Base-by-base conservation (phyloP, 2,797 vertebrate species). In the Choloepus didactylus region DNA sequence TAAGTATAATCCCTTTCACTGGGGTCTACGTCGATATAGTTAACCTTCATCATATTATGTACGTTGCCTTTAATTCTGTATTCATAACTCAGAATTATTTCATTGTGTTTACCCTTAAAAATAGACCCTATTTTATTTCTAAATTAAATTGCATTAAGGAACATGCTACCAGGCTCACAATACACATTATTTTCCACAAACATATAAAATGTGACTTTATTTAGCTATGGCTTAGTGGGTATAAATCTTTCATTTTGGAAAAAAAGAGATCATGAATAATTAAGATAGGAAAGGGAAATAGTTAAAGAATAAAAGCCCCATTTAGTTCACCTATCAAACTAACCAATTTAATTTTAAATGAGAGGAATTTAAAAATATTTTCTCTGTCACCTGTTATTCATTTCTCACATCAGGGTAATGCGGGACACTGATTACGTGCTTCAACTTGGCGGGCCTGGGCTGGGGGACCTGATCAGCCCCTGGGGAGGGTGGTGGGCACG, bases 101-200 rank as follows among this genome's bases (percentile, higher is more conserved):
- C 41, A 90, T 67, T 92, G 54, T 41, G 76, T 91, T 92, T 94
- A 70, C 54, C 49, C n/a, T 44, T 91, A 64, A 66, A 72, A 94
- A 66, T 41, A 83, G 35, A n/a, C 12, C 29, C 41, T 86, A 81
- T 44, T 94, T 93, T 86, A 94, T 81, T 92, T 96, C n/a, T 88
- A 92, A 72, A 96, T 89, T 64, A 97, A 92, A 94, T 83, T 97
- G 29, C 59, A 59, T 91, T 91, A 89, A 54, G 27, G 67, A 94
- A 87, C 75, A 72, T 87, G 87, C 59, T 93, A 70, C 66, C 1
- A 23, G 64, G 27, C 66, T 73, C 16, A 21, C 8, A 2, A 16
- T 27, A 85, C 29, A 92, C 75, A 56, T 19, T 87, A 19, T 6
- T 90, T 97, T 80, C 54, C 2, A 64, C 67, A 89, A 54, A 89